Percentiles rank a stretch among this genome's conserved stretches.
These are phyloP conservation scores for Cryptocheilus praepositus DNA, from an alignment of 2,888 invertebrate species.

Conservation along the genomic window DNA sequence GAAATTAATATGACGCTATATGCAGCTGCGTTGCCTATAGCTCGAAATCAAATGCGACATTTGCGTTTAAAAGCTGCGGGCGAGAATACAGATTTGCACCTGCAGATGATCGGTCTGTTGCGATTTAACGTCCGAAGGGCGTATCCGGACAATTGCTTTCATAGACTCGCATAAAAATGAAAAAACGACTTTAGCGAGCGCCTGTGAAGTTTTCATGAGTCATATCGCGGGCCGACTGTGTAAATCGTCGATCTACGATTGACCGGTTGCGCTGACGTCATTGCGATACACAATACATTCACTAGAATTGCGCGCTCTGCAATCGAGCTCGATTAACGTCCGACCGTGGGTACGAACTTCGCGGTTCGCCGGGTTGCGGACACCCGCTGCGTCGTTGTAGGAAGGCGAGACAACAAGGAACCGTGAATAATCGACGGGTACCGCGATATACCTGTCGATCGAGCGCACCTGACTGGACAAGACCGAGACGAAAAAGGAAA, in stretches of 20 bases:
- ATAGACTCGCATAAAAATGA: too few relatives aligned
- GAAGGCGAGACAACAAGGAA: conserved; percentile 7
- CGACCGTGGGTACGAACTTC: conserved; percentile 6
- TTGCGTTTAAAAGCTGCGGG: too few relatives aligned
- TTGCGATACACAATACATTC: conserved; percentile 19
- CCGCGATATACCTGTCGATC: conserved; percentile 8
- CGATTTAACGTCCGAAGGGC: too few relatives aligned
- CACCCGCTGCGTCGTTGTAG: conserved; percentile 25
- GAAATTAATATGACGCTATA: too few relatives aligned
- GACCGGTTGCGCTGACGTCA: conserved; percentile 36
- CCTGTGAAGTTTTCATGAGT: not conserved
- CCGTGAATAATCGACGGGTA: conserved; percentile 27
- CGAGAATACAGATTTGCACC: too few relatives aligned
- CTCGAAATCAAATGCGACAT: too few relatives aligned
- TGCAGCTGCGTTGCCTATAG: too few relatives aligned
- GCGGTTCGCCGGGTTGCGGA: conserved; percentile 12
- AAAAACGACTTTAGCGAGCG: too few relatives aligned
- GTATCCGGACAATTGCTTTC: too few relatives aligned
- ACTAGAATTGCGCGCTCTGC: conserved; percentile 25
- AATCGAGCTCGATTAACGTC: conserved; percentile 38
- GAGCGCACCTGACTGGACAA: conserved; percentile 9
- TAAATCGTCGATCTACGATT: conserved; percentile 26
- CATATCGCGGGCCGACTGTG: not conserved
- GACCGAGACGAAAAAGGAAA: not conserved
- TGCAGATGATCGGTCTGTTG: too few relatives aligned